phyloP scores from a whole-genome alignment of 1,140 invertebrate genomes.

The Tetramorium alpestre region DNA sequence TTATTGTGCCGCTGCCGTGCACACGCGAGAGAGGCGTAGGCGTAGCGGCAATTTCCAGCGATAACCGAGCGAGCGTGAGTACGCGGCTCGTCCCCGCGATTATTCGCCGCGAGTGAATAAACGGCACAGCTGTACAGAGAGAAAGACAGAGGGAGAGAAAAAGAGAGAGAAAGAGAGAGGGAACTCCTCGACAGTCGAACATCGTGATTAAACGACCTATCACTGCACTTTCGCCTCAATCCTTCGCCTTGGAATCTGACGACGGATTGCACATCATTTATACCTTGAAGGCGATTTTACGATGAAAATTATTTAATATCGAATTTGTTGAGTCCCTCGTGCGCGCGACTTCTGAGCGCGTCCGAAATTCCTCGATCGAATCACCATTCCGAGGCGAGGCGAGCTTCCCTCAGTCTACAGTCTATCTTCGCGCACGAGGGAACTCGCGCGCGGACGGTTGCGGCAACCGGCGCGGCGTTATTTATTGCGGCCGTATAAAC shows the following conservation, averaged over 20 bases:
- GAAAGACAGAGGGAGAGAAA: neutral
- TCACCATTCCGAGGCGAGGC: neutral
- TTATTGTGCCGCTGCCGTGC: conserved; percentile 74
- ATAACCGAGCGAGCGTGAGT: conserved; percentile 67
- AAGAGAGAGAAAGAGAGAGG: neutral
- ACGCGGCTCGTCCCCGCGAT: conserved; percentile 64
- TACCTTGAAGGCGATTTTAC: neutral
- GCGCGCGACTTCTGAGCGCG: no score
- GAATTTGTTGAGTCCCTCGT: no score
- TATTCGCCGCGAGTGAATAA: conserved; percentile 65
- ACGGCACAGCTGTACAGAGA: conserved; percentile 27
- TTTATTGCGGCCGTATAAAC: conserved; percentile 66
- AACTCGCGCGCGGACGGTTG: conserved; percentile 3
- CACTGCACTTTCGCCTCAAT: neutral
- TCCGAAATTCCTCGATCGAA: neutral
- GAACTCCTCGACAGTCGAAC: neutral
- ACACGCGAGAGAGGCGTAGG: conserved; percentile 66
- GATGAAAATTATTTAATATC: neutral
- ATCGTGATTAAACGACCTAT: conserved; percentile 29
- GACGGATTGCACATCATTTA: neutral
- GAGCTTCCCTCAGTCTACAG: neutral
- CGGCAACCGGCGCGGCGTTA: conserved; percentile 46
- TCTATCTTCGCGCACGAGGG: neutral
- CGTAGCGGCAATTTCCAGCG: conserved; percentile 70
- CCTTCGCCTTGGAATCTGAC: conserved; percentile 19